Base-by-base conservation (phyloP, 2,797 vertebrate species). In the Alfaro cultratus region DNA sequence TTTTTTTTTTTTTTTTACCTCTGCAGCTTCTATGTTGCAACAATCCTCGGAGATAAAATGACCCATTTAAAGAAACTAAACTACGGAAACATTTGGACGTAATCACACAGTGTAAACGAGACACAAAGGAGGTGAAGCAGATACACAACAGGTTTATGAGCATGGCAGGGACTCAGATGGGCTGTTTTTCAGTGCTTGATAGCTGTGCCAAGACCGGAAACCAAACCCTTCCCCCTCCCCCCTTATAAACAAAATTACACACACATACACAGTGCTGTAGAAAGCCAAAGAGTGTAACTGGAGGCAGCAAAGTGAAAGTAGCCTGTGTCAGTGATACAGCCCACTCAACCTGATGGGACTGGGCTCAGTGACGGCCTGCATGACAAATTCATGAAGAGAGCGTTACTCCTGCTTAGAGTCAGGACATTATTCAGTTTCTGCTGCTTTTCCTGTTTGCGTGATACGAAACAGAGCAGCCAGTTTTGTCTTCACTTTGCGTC, bases 281-380 rank as follows among this genome's bases (percentile, higher is more conserved):
- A 88, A 46, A 64, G 83, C 84, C 86, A 73, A 85, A 81, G 80
- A 82, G 49, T 51, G 85, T 93, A 94, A 94, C 89, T 74, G 80
- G 92, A 93, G 90, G 92, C 81, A 78, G 81, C 78, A 88, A 82
- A 91, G 87, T 87, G 92, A 94, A 92, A 91, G 92, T 83, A 10
- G 83, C 76, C 88, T 29, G 83, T 88, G 88, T 90, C 88, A 89
- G 79, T 85, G 90, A 94, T 93, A 91, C 90, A 81, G 74, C 74
- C 86, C 73, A 46, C 81, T 83, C 87, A 85, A 86, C 76, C 43
- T 76, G 84, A 89, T 84, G 81, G 31, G 73, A 80, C 49, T 62
- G 62, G 85, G 80, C 80, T 91, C 87, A 72, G 45, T 83, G 81
- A 82, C 83, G 73, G 53, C 83, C 75, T 76, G 74, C 89, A 92